Evolutionary conservation across 2,888 invertebrate genomes (phyloP).

Genomic region (Athalia rosae): DNA sequence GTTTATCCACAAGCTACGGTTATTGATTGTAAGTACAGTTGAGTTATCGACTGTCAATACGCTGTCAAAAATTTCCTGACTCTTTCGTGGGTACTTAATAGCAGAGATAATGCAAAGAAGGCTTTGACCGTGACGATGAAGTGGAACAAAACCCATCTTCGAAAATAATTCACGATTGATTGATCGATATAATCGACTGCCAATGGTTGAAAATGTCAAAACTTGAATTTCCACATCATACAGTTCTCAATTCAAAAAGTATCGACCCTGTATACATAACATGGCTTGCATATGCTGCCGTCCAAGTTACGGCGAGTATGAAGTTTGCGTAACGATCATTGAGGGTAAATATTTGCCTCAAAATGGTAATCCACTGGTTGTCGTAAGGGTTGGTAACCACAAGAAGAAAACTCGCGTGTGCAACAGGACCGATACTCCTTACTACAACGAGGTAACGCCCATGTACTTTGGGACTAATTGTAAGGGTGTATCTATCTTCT

Average conservation of each 20-base stretch:
- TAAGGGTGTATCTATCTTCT: too few species aligned
- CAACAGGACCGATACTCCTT: conserved; percentile 79
- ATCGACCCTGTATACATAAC: not conserved
- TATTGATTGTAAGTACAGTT: too few species aligned
- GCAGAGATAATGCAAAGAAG: too few species aligned
- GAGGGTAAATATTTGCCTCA: conserved; percentile 79
- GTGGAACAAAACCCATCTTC: too few species aligned
- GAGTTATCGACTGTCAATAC: not conserved
- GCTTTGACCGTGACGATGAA: too few species aligned
- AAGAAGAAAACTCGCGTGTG: conserved; percentile 78
- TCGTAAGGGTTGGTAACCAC: conserved; percentile 79
- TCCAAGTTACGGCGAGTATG: conserved; percentile 62
- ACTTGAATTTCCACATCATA: not conserved
- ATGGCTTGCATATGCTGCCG: conserved; percentile 42
- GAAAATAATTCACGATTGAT: too few species aligned
- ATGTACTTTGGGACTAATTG: not conserved
- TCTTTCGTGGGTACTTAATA: too few species aligned
- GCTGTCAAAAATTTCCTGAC: not conserved
- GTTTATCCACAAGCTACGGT: not conserved
- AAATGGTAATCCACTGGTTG: conserved; percentile 78
- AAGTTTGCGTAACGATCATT: conserved; percentile 80
- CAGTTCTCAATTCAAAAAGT: not conserved
- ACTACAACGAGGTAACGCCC: conserved; percentile 80
- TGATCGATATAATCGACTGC: too few species aligned
- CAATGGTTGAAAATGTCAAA: not conserved